Evolutionary conservation across 2,113 vertebrate species (phyloP).

Genomic region (Lepus americanus): DNA sequence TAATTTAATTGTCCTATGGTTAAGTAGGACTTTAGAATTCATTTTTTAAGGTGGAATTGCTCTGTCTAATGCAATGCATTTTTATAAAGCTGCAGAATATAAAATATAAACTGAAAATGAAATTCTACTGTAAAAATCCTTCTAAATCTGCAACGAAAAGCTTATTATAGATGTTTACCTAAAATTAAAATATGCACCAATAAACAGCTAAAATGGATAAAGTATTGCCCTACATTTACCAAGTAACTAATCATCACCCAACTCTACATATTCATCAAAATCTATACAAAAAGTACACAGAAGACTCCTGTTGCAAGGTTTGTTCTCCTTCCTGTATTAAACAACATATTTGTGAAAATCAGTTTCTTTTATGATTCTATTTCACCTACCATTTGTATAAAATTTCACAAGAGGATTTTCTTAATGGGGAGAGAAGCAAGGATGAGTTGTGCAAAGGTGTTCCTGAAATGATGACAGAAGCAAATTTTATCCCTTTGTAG

Average conservation of each 20-base stretch:
- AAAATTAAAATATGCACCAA: neutral
- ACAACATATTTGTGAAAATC: neutral
- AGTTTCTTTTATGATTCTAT: neutral
- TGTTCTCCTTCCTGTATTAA: neutral
- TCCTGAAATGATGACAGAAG: slow-evolving; percentile 84
- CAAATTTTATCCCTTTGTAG: slow-evolving; percentile 84
- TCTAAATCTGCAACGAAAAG: slow-evolving; percentile 17
- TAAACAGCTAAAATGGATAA: neutral
- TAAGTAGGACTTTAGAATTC: neutral
- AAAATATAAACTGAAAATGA: slow-evolving; percentile 39
- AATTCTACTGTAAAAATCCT: neutral
- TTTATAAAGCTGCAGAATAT: slow-evolving; percentile 30
- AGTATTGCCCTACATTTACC: neutral
- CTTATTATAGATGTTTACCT: neutral
- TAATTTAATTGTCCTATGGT: slow-evolving; percentile 17
- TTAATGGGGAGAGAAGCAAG: rapidly evolving
- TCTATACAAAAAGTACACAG: neutral
- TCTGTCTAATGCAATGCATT: neutral
- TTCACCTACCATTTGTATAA: slow-evolving; percentile 8
- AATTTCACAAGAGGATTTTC: slow-evolving; percentile 78
- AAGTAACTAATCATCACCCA: neutral
- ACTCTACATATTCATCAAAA: neutral
- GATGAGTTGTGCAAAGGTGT: slow-evolving; percentile 72
- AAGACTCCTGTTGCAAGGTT: neutral
- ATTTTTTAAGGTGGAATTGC: neutral